Evolutionary conservation across 2,888 invertebrate genomes (phyloP).

Genomic region (Agrochola litura): DNA sequence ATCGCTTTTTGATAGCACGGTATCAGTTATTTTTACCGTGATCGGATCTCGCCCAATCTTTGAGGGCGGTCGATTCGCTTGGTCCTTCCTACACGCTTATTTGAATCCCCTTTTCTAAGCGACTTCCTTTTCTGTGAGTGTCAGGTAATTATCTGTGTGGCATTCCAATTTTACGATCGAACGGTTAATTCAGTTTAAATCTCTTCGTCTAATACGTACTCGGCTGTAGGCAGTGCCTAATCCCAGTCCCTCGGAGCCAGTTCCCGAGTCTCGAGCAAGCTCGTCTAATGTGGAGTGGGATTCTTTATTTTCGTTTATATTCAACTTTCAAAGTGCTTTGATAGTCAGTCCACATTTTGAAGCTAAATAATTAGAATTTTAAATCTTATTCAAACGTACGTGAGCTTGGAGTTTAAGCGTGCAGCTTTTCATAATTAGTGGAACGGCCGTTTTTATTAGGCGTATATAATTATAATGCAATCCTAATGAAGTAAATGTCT

Average conservation of each 20-base stretch:
- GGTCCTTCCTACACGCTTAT: constrained; percentile 88
- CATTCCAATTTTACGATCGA: constrained; percentile 91
- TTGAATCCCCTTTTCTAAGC: constrained; percentile 88
- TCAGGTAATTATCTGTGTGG: constrained; percentile 91
- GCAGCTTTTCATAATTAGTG: constrained; percentile 39
- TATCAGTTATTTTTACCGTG: constrained; percentile 84
- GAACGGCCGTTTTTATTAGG: constrained; percentile 10
- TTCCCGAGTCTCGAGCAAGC: constrained; percentile 72
- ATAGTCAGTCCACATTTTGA: constrained; percentile 58
- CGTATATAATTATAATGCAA: constrained; percentile 1
- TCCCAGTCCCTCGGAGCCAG: constrained; percentile 85
- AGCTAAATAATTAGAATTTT: constrained; percentile 62
- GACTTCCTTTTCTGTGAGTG: constrained; percentile 90
- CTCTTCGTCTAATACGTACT: constrained; percentile 89
- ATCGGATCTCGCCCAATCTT: constrained; percentile 76
- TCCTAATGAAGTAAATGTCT: not conserved
- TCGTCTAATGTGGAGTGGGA: constrained; percentile 73
- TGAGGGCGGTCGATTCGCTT: constrained; percentile 77
- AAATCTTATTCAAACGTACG: constrained; percentile 58
- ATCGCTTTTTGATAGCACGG: constrained; percentile 79
- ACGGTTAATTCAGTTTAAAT: constrained; percentile 91
- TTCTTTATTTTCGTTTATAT: constrained; percentile 66
- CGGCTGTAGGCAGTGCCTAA: constrained; percentile 86
- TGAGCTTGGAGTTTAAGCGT: constrained; percentile 32
- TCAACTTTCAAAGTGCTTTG: constrained; percentile 57